Base-by-base conservation (phyloP, 2,113 vertebrate species). In the Chionis minor region DNA sequence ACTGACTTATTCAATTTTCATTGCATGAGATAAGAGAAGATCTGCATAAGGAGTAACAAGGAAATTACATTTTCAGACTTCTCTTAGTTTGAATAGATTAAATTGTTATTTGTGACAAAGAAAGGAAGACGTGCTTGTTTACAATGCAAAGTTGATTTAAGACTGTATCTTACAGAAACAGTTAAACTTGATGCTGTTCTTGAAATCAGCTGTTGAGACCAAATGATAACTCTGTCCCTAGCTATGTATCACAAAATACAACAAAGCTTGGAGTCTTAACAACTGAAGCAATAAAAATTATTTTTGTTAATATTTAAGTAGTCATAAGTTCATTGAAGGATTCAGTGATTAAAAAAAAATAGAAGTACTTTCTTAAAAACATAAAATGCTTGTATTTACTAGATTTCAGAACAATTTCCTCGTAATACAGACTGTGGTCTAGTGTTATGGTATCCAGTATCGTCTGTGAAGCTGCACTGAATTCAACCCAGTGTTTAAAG, bases 41-140 rank as follows among this genome's bases (percentile, higher is more conserved):
- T n/a, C 13, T 28, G 10, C 2, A 30, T 44, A 55, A 78, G 16
- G 28, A 71, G 3, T 21, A 55, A 47, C 1, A 40, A 75, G 28
- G 12, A 93, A 93, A 93, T 63, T 59, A 13, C 22, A 71, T 84
- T 84, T 92, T 66, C 47, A 96, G 55, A 81, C 20, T 66, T 90
- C 18, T 66, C 6, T 78, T 95, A 19, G 6, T 59, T 10, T 86
- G 49, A 89, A 55, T 44, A 74, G 40, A 58, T 92, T 7, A 92
- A 90, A 88, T 70, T 77, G 4, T 17, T 73, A 61, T 58, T 55
- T 73, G 17, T 66, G 26, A 58, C 30, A 77, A 80, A 88, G 32
- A 10, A 80, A 78, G 51, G 86, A 79, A 69, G 30, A 38, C 40
- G 35, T 66, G 10, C 10, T 51, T 75, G 28, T 86, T 80, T 88